phyloP scores from a whole-genome alignment of 2,888 invertebrate species.

The Machimus rusticus region DNA sequence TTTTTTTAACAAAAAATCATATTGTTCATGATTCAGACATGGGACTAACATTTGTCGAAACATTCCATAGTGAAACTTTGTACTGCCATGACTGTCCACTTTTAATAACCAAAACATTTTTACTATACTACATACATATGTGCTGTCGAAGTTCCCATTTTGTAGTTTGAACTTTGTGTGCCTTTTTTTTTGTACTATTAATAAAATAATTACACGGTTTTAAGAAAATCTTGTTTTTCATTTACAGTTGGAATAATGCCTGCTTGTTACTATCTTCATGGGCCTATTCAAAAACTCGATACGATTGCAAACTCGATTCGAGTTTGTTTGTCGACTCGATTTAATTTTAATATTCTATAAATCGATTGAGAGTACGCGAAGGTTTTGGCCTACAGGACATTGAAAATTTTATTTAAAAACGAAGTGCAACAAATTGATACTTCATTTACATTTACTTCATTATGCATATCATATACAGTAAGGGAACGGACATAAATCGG shows the following conservation, averaged over 20 bases:
- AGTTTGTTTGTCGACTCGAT: no score
- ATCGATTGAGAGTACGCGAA: no score
- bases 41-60: neutral
- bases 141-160: neutral
- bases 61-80: neutral
- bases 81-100: neutral
- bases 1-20: neutral
- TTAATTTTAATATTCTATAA: no score
- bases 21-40: neutral
- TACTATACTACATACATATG: neutral
- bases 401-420: no score
- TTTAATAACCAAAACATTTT: neutral
- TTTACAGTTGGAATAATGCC: slow-evolving; percentile 42
- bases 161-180: neutral
- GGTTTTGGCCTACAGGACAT: no score
- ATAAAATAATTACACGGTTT: neutral
- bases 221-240: neutral
- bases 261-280: neutral
- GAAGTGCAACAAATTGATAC: no score
- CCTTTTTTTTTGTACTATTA: neutral
- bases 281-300: no score
- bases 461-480: no score
- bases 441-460: no score
- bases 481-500: no score
- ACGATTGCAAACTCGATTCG: no score